These are phyloP conservation scores for Congeria kusceri DNA, from an alignment of 2,888 invertebrate species.

Conservation along the genomic window DNA sequence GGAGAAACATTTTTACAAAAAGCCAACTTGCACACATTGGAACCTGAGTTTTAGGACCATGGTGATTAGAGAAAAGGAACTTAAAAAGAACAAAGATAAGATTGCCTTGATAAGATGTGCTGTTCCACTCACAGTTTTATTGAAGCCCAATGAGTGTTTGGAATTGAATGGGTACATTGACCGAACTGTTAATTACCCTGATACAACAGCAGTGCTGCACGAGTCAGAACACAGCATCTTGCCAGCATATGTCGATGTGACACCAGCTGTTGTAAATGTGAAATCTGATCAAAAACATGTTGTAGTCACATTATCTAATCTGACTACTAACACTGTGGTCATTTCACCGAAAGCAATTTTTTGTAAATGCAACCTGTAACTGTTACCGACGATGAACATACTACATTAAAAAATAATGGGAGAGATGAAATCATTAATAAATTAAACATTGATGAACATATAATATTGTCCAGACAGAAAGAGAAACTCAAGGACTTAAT, in stretches of 20 bases:
- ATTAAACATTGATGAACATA: not conserved
- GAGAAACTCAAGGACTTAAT: not conserved
- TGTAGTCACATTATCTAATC: slow-evolving; percentile 30
- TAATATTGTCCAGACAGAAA: not conserved
- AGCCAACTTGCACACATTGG: too few species aligned
- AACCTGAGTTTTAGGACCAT: too few species aligned
- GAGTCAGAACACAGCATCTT: slow-evolving; percentile 26
- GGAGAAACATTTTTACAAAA: too few species aligned
- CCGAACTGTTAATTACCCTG: slow-evolving; percentile 34
- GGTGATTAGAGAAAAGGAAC: too few species aligned
- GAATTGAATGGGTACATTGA: slow-evolving; percentile 35
- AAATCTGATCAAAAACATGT: slow-evolving; percentile 17
- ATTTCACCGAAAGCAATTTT: slow-evolving; percentile 43
- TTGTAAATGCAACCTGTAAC: slow-evolving; percentile 48
- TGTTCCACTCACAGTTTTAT: too few species aligned
- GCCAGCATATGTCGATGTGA: slow-evolving; percentile 37
- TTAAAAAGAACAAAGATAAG: too few species aligned
- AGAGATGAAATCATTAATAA: not conserved
- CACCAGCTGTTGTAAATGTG: slow-evolving; percentile 30
- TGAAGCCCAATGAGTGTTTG: not conserved
- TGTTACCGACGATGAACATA: slow-evolving; percentile 11
- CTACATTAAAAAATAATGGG: too few species aligned
- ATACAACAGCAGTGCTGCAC: slow-evolving; percentile 46
- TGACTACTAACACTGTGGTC: slow-evolving; percentile 43
- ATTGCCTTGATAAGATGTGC: too few species aligned